Percentiles rank a stretch among this genome's conserved stretches.
Conservation (phyloP, 2,888 invertebrate genomes). For the Lypha dubia region DNA sequence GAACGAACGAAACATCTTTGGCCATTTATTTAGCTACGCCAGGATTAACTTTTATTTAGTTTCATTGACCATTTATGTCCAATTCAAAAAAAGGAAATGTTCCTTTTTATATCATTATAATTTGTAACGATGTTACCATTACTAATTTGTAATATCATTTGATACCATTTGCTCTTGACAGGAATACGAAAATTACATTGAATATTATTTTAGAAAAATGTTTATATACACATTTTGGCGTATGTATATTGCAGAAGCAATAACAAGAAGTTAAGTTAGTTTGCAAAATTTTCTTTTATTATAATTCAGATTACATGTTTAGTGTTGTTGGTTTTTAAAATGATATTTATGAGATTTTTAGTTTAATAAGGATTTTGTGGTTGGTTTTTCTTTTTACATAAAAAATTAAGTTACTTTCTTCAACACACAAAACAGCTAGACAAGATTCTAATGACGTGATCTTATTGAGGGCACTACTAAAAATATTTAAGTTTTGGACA, state of each 20-base stretch:
- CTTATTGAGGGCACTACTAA: too few species aligned
- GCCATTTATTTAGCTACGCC: slow-evolving; percentile 68
- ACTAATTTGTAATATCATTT: slow-evolving; percentile 64
- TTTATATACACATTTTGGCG: background rate
- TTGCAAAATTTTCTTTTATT: slow-evolving; percentile 49
- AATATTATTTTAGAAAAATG: slow-evolving; percentile 40
- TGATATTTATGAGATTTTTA: slow-evolving; percentile 7
- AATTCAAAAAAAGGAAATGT: slow-evolving; percentile 29
- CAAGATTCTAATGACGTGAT: too few species aligned
- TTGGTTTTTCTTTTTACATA: background rate
- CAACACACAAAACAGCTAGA: too few species aligned
- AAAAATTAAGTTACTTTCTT: too few species aligned
- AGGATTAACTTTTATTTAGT: slow-evolving; percentile 64
- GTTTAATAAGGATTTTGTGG: background rate
- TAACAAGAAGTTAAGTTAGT: slow-evolving; percentile 24
- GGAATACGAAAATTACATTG: background rate
- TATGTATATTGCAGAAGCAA: slow-evolving; percentile 3
- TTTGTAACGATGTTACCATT: slow-evolving; percentile 67
- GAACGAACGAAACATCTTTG: slow-evolving; percentile 18
- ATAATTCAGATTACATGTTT: slow-evolving; percentile 30
- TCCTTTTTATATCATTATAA: slow-evolving; percentile 58
- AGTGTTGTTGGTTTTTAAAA: background rate
- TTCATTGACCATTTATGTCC: slow-evolving; percentile 55
- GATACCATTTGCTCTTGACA: slow-evolving; percentile 13
- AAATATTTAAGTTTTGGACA: too few species aligned